Conservation (phyloP, 1,140 invertebrate genomes). For the Dufourea novaeangliae region DNA sequence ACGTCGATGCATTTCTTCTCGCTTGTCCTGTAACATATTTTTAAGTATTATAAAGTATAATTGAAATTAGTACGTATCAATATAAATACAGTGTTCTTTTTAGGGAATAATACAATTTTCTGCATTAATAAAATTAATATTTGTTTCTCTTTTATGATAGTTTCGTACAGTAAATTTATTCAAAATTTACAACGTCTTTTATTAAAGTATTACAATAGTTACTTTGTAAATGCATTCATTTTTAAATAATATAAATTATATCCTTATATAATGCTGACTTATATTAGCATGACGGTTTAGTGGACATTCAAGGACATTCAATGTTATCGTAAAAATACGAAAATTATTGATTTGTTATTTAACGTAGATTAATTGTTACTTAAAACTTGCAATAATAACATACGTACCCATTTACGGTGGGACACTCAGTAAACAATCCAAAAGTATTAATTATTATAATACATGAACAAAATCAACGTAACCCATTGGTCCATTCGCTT, state of each 20-base stretch:
- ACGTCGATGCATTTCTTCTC: constrained; percentile 58
- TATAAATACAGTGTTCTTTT: background rate
- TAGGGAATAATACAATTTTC: background rate
- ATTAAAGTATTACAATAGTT: too few species aligned
- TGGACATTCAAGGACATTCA: too few species aligned
- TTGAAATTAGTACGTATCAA: background rate
- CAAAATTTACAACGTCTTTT: background rate
- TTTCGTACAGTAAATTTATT: background rate
- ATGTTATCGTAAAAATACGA: too few species aligned
- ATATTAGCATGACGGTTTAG: too few species aligned
- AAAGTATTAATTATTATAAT: constrained; percentile 12
- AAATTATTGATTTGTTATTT: too few species aligned
- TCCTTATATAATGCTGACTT: too few species aligned
- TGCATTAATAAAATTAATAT: background rate
- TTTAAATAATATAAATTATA: too few species aligned
- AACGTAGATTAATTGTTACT: too few species aligned
- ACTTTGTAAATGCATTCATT: too few species aligned
- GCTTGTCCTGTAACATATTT: constrained; percentile 69
- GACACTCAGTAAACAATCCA: background rate
- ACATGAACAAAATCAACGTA: constrained; percentile 58
- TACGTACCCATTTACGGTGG: background rate
- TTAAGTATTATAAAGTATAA: background rate
- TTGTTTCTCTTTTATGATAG: background rate
- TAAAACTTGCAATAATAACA: background rate
- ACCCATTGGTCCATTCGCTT: constrained; percentile 53